Conservation (phyloP, 2,113 vertebrate species). For the Sphyrna mokarran region DNA sequence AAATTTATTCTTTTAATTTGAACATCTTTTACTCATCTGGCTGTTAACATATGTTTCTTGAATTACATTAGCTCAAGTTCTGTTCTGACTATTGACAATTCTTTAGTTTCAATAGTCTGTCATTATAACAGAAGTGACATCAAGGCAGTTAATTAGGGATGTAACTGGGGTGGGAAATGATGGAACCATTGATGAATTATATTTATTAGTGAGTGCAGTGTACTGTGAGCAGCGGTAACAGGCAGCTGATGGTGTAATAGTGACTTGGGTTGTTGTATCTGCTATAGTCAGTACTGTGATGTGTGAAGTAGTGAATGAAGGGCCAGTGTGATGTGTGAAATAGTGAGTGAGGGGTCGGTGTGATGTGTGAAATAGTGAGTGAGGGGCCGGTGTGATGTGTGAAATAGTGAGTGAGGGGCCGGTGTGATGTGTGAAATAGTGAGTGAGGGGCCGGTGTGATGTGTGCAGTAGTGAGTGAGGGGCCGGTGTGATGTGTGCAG, state of each 20-base stretch:
- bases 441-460: too few species aligned
- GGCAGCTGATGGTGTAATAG: neutral
- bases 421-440: too few species aligned
- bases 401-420: too few species aligned
- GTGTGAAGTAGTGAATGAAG: too few species aligned
- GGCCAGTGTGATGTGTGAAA: too few species aligned
- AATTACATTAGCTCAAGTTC: neutral
- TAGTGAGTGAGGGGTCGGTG: too few species aligned
- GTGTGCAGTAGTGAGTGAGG: too few species aligned
- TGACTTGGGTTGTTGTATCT: neutral
- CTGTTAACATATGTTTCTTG: neutral
- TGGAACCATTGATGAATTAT: neutral
- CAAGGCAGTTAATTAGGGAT: neutral
- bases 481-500: neutral
- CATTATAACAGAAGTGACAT: neutral
- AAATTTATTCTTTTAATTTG: neutral
- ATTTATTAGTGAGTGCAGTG: neutral
- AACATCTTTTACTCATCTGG: neutral
- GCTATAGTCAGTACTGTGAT: neutral
- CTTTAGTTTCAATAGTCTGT: neutral
- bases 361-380: too few species aligned
- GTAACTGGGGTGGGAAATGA: neutral
- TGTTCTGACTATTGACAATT: neutral
- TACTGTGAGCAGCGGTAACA: neutral
- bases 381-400: too few species aligned